phyloP scores from a whole-genome alignment of 2,888 invertebrate genomes.

The Bruchidius siliquastri region DNA sequence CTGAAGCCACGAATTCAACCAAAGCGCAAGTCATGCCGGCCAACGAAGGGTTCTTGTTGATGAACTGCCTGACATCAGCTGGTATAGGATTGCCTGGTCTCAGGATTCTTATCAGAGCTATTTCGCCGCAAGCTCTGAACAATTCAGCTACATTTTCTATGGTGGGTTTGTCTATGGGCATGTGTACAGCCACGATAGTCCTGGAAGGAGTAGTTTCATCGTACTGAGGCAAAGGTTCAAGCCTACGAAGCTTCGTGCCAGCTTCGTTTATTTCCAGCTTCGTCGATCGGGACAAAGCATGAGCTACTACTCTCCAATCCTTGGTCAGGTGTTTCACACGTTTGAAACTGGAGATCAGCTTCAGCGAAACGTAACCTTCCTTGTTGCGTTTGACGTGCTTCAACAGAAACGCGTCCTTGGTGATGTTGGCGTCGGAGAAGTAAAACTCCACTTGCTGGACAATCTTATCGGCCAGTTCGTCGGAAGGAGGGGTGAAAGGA shows the following conservation, averaged over 20 bases:
- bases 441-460: slow-evolving; percentile 90
- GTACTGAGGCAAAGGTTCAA: slow-evolving; percentile 80
- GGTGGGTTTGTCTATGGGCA: slow-evolving; percentile 79
- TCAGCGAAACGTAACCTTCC: slow-evolving; percentile 91
- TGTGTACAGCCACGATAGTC: slow-evolving; percentile 81
- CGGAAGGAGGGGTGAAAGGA: slow-evolving; percentile 65
- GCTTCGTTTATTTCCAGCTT: slow-evolving; percentile 85
- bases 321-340: slow-evolving; percentile 90
- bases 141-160: slow-evolving; percentile 90
- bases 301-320: slow-evolving; percentile 90
- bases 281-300: slow-evolving; percentile 71
- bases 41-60: slow-evolving; percentile 85
- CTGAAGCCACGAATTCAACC: slow-evolving; percentile 85
- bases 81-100: slow-evolving; percentile 87
- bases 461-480: slow-evolving; percentile 73
- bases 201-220: slow-evolving; percentile 91
- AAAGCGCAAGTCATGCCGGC: slow-evolving; percentile 83
- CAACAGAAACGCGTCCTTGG: slow-evolving; percentile 90
- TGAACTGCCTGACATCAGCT: slow-evolving; percentile 84
- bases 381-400: slow-evolving; percentile 94
- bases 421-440: slow-evolving; percentile 91
- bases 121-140: slow-evolving; percentile 84
- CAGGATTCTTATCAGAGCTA: slow-evolving; percentile 81
- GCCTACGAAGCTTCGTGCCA: slow-evolving; percentile 82
- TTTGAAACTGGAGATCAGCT: slow-evolving; percentile 92